A percentile compares a stretch with the other conserved stretches of the same genome.
Evolutionary conservation across 1,140 invertebrate genomes (phyloP).

Genomic region (Leguminivora glycinivorella): DNA sequence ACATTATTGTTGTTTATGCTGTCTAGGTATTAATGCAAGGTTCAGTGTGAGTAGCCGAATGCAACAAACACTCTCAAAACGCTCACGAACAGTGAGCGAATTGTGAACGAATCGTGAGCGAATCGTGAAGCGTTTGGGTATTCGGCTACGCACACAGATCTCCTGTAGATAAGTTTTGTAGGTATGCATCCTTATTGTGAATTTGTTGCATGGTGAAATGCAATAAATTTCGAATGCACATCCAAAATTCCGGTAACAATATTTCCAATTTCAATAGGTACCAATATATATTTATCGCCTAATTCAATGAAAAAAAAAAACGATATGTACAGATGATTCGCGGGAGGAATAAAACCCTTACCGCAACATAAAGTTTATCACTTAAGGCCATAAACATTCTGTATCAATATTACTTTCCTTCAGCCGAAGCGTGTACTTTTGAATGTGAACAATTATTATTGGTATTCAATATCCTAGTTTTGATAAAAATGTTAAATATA

Average conservation of each 20-base stretch:
- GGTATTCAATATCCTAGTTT: constrained; percentile 23
- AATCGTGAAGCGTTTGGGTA: no score
- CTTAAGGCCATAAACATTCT: constrained; percentile 61
- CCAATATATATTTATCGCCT: neutral
- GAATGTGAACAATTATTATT: constrained; percentile 40
- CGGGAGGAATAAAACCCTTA: constrained; percentile 62
- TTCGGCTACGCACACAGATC: no score
- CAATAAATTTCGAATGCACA: no score
- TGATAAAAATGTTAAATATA: neutral
- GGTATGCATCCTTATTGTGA: no score
- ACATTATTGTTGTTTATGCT: no score
- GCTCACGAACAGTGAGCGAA: no score
- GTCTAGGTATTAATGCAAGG: no score
- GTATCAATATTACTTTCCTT: constrained; percentile 52
- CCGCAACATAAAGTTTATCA: constrained; percentile 65
- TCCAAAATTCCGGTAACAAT: neutral
- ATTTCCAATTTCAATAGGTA: neutral
- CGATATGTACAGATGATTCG: constrained; percentile 42
- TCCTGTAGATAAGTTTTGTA: no score
- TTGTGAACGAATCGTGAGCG: no score
- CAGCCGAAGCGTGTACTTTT: constrained; percentile 22
- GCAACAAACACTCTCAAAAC: no score
- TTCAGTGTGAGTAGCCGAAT: no score
- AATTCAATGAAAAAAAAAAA: neutral
- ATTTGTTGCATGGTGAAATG: no score